Evolutionary conservation across 2,888 invertebrate species (phyloP), one percentile per base, ranked within the genome.

Genomic region (Philonicus albiceps): DNA sequence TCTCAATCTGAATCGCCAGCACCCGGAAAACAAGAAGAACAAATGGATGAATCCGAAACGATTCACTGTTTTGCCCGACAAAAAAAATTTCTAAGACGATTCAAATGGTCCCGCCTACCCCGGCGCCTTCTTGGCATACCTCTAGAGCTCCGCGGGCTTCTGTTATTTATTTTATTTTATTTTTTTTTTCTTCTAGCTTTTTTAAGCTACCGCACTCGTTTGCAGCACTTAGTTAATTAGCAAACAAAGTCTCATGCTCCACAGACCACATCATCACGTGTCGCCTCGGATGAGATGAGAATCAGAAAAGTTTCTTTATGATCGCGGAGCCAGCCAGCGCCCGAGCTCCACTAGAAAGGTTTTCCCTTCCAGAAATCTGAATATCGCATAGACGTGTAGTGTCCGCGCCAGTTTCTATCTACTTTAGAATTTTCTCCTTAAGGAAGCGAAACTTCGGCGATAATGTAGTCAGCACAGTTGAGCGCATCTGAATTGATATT

Each of bases 161-260:
- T 74, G 8, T 64, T 31, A 74, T 16, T n/a, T 74, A 30, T 31
- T 5, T 22, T 34, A 34, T 31, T 16, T n/a, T 74, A 30, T 31
- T 5, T 22, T 34, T 74, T 31, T 74, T 34, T 74, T 34, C 30
- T n/a, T n/a, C n/a, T n/a, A 27, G 19, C 4, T 49, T 55, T 55
- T 64, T 64, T 64, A 11, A 64, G 19, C 34, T 7, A 74, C 74
- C 30, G 49, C 27, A 13, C 78, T 43, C 43, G 19, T 34, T 75
- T 37, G 43, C 43, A 80, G 49, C 53, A 80, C 80, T 80, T 80
- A 80, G 80, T 53, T 80, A 80, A 83, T 83, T 83, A 83, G 83
- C 83, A 64, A 83, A 64, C 83, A 83, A 83, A 83, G 72, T 83
- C 83, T 83, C 83, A 72, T 83, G 83, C 83, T 83, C 34, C 34